These are phyloP conservation scores for Spheniscus mendiculus DNA, from an alignment of 2,113 vertebrate genomes.

Conservation along the genomic window DNA sequence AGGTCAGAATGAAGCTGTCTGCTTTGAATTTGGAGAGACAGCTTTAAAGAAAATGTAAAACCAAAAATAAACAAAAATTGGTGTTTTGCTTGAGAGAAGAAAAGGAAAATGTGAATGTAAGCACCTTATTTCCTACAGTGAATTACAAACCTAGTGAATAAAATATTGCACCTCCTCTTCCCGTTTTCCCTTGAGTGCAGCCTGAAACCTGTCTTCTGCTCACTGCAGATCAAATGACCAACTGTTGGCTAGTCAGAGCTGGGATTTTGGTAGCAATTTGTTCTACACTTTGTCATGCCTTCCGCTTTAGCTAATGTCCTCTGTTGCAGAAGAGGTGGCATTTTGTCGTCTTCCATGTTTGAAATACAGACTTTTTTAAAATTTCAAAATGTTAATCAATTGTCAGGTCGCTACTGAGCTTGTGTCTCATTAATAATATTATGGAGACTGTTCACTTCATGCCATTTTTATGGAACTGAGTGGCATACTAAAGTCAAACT, in stretches of 20 bases:
- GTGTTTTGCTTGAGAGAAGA: not conserved
- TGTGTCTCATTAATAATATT: not conserved
- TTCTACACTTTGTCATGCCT: not conserved
- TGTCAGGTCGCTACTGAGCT: not conserved
- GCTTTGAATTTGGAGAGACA: not conserved
- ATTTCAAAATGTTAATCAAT: not conserved
- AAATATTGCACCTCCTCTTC: not conserved
- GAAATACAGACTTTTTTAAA: not conserved
- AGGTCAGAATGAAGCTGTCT: not conserved
- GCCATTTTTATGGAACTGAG: not conserved
- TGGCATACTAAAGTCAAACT: not conserved
- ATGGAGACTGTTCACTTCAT: not conserved
- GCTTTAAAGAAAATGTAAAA: not conserved
- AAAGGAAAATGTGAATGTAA: not conserved
- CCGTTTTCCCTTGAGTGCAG: not conserved
- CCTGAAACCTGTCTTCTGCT: not conserved
- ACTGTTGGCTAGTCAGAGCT: not conserved
- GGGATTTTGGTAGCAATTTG: not conserved
- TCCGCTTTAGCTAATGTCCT: not conserved
- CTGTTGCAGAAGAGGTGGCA: constrained; percentile 3
- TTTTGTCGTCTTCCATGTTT: constrained; percentile 16
- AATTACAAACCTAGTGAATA: not conserved
- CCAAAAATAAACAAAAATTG: not conserved
- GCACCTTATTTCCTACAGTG: not conserved
- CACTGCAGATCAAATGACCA: not conserved